A percentile compares a stretch with the other conserved stretches of the same genome.
Evolutionary conservation across 2,113 vertebrate genomes (phyloP).

Genomic region (Anthoscopus minutus): DNA sequence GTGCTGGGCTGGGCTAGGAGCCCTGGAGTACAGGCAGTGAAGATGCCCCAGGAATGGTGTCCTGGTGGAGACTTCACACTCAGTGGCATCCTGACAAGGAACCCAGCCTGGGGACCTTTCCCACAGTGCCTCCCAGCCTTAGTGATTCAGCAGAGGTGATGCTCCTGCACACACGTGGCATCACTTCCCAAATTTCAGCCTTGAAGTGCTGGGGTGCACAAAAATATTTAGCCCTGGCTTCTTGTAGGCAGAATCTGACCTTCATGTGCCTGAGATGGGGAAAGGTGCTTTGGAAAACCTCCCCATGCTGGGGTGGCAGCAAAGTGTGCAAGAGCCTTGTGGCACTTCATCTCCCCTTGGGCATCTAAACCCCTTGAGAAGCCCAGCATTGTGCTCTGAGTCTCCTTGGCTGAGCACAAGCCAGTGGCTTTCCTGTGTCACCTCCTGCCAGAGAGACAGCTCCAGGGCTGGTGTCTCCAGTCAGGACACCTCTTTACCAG

Average conservation of each 20-base stretch:
- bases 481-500: not conserved
- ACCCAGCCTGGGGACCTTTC: not conserved
- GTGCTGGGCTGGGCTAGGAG: not conserved
- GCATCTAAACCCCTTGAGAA: not conserved
- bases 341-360: fast-evolving
- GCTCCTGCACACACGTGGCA: not conserved
- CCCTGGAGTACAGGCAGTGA: not conserved
- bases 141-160: not conserved
- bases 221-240: not conserved
- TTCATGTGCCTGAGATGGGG: not conserved
- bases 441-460: not conserved
- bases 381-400: not conserved
- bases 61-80: not conserved
- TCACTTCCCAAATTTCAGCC: not conserved
- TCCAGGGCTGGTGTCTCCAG: not conserved
- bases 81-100: not conserved
- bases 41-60: not conserved
- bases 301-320: not conserved
- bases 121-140: not conserved
- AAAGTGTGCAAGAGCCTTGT: fast-evolving
- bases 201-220: not conserved
- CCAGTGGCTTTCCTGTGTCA: not conserved
- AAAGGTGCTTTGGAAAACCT: not conserved
- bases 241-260: not conserved
- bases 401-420: not conserved